Conservation (phyloP, 2,113 vertebrate species). For the Plotosus lineatus region DNA sequence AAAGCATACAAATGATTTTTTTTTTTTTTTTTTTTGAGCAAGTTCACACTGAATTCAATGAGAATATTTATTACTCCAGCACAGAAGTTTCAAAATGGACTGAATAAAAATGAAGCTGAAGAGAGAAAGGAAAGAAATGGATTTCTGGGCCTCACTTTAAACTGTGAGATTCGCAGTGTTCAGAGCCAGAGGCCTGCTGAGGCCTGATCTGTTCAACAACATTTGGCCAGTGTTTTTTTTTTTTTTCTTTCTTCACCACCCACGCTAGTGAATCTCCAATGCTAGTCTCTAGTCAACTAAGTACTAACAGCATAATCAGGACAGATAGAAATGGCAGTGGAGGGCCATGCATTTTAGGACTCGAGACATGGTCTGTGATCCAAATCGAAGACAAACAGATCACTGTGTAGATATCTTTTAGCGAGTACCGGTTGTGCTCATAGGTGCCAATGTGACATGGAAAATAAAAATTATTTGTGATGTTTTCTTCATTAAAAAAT, state of each 20-base stretch:
- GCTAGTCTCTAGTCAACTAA: slow-evolving; percentile 21
- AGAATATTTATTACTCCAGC: slow-evolving; percentile 4
- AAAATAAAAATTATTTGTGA: not conserved
- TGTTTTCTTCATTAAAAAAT: not conserved
- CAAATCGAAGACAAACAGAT: not conserved
- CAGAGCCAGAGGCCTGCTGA: slow-evolving; percentile 49
- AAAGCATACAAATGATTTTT: not conserved
- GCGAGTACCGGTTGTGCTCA: not conserved
- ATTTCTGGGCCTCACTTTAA: slow-evolving; percentile 38
- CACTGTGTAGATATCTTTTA: not conserved
- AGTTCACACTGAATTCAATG: slow-evolving; percentile 1
- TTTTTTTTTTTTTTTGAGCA: not conserved
- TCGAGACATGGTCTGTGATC: not conserved
- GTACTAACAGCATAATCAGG: slow-evolving; percentile 7
- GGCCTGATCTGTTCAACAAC: slow-evolving; percentile 52
- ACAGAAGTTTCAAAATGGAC: not conserved
- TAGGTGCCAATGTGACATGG: not conserved
- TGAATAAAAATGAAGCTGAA: not conserved
- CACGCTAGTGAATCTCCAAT: slow-evolving; percentile 36
- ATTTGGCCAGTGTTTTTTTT: slow-evolving; percentile 50
- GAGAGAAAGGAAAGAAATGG: not conserved
- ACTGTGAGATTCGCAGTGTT: slow-evolving; percentile 30
- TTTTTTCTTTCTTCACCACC: slow-evolving; percentile 33
- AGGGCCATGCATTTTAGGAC: not conserved
- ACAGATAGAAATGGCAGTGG: not conserved